These are phyloP conservation scores for Phymastichus coffea DNA, from an alignment of 1,140 invertebrate genomes.

Conservation along the genomic window DNA sequence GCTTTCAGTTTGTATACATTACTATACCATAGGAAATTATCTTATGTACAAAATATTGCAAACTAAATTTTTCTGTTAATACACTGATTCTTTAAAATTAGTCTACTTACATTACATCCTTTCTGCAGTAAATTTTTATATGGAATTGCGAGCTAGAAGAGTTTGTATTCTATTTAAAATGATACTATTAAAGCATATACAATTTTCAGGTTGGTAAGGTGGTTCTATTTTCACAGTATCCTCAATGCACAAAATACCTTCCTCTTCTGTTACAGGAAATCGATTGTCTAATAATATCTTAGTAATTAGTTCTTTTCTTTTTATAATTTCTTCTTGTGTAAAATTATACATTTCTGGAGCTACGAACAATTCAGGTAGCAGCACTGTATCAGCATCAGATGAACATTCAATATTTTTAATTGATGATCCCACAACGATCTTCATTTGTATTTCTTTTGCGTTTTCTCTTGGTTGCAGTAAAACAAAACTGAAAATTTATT, in stretches of 20 bases:
- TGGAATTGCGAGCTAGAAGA: conserved; percentile 22
- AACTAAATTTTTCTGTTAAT: conserved; percentile 32
- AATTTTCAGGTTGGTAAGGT: conserved; percentile 45
- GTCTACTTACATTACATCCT: conserved; percentile 13
- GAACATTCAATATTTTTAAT: conserved; percentile 42
- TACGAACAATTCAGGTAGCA: conserved; percentile 44
- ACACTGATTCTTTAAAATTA: conserved; percentile 37
- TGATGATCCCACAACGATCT: conserved; percentile 27
- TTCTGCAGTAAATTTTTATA: not conserved
- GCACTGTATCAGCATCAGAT: conserved; percentile 24
- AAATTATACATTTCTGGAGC: conserved; percentile 21
- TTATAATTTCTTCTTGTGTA: conserved; percentile 18
- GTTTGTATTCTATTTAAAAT: conserved; percentile 47
- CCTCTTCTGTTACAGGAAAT: conserved; percentile 43
- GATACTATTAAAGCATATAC: conserved; percentile 44
- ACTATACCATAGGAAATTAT: conserved; percentile 34
- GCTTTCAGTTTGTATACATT: conserved; percentile 27
- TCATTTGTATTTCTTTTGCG: conserved; percentile 8
- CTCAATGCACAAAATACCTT: conserved; percentile 41
- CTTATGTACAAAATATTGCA: conserved; percentile 39
- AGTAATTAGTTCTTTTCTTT: conserved; percentile 40
- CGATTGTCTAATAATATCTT: conserved; percentile 43
- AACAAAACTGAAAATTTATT: conserved; percentile 42
- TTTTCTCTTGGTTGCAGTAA: conserved; percentile 35
- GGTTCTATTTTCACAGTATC: conserved; percentile 46